phyloP scores from a whole-genome alignment of 1,140 invertebrate genomes.

The Drosophila arizonae region DNA sequence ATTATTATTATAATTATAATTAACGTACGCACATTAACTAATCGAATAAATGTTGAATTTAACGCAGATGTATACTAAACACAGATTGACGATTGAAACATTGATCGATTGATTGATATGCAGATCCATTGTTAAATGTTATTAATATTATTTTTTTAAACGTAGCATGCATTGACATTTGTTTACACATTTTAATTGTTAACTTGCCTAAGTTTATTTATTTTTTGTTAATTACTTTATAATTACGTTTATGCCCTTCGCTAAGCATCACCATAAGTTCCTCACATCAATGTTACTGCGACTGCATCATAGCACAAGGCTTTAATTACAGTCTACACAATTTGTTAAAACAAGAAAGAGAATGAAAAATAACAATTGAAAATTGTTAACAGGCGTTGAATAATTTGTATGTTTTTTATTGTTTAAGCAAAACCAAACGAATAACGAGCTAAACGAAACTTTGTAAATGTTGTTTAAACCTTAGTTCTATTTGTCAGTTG shows the following conservation, averaged over 20 bases:
- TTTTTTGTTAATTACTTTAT: conserved; percentile 71
- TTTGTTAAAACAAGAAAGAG: conserved; percentile 37
- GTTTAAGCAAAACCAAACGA: conserved; percentile 14
- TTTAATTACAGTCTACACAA: conserved; percentile 39
- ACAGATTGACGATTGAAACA: conserved; percentile 26
- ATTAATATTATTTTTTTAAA: conserved; percentile 14
- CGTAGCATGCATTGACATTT: conserved; percentile 27
- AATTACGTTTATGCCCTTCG: conserved; percentile 44
- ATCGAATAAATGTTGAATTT: conserved; percentile 79
- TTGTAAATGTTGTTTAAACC: conserved; percentile 17
- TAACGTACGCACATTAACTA: conserved; percentile 63
- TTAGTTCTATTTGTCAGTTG: conserved; percentile 27
- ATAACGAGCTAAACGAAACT: conserved; percentile 24
- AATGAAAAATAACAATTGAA: conserved; percentile 22
- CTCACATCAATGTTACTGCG: conserved; percentile 59
- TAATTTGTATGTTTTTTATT: conserved; percentile 12
- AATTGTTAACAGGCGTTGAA: conserved; percentile 28
- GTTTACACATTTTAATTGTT: conserved; percentile 68
- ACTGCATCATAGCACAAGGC: conserved; percentile 30
- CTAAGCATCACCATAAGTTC: conserved; percentile 66
- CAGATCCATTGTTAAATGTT: conserved; percentile 19
- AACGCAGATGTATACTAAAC: conserved; percentile 64
- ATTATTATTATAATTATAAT: conserved; percentile 30
- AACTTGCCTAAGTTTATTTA: conserved; percentile 69
- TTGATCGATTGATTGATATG: conserved; percentile 13